phyloP scores from a whole-genome alignment of 2,113 vertebrate species.

The Vanacampus margaritifer region DNA sequence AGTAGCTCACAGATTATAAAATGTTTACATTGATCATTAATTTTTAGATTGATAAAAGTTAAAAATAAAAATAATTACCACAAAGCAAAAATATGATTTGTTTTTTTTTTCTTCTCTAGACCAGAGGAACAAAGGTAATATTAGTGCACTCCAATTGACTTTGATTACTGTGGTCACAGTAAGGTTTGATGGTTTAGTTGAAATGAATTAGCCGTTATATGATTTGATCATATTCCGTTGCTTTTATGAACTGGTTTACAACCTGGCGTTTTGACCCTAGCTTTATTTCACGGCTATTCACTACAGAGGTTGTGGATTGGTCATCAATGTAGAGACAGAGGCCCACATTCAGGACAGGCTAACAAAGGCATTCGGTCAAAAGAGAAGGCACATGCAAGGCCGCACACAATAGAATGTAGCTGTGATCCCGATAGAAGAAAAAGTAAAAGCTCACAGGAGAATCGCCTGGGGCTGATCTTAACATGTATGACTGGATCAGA shows the following conservation, averaged over 20 bases:
- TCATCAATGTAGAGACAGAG: slow-evolving; percentile 6
- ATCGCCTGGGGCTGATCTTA: slow-evolving; percentile 49
- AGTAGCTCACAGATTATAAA: slow-evolving; percentile 31
- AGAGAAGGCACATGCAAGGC: slow-evolving; percentile 38
- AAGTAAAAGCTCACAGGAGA: slow-evolving; percentile 39
- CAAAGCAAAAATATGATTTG: background rate
- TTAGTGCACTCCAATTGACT: slow-evolving; percentile 19
- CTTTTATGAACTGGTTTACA: slow-evolving; percentile 27
- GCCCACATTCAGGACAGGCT: slow-evolving; percentile 25
- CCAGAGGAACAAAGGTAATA: slow-evolving; percentile 26
- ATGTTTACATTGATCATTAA: slow-evolving; percentile 22
- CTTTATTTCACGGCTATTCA: slow-evolving; percentile 16
- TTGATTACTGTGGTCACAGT: slow-evolving; percentile 17
- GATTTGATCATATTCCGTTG: slow-evolving; percentile 28
- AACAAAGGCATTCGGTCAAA: slow-evolving; percentile 51
- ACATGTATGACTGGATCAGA: slow-evolving; percentile 47
- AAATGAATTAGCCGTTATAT: slow-evolving; percentile 36
- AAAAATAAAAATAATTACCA: background rate
- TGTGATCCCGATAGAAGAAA: slow-evolving; percentile 49
- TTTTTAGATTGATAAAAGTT: slow-evolving; percentile 21
- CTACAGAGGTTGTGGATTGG: slow-evolving; percentile 14
- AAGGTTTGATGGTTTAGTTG: slow-evolving; percentile 11
- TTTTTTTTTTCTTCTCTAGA: background rate
- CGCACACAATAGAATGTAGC: slow-evolving; percentile 5
- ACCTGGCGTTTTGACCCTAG: background rate